Conservation (phyloP, 2,113 vertebrate species). For the Odocoileus virginianus region DNA sequence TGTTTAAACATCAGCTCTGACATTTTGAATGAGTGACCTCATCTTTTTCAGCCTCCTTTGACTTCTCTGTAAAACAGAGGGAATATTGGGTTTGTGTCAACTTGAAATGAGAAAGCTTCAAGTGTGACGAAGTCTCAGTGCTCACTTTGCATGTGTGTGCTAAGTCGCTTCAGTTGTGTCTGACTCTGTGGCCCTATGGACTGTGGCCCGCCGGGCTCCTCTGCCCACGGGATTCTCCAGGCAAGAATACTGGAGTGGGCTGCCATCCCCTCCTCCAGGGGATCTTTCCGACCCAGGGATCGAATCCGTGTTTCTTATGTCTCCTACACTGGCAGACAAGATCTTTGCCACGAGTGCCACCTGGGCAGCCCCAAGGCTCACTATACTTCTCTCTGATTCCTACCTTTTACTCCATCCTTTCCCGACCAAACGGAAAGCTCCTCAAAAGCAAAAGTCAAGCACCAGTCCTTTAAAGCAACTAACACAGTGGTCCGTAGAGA, state of each 20-base stretch:
- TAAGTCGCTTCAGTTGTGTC: background rate
- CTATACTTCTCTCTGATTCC: background rate
- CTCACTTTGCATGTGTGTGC: background rate
- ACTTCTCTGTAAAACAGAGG: background rate
- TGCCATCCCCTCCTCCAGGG: background rate
- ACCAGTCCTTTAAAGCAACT: background rate
- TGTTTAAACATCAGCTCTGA: background rate
- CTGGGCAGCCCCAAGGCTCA: background rate
- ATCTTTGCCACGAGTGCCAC: background rate
- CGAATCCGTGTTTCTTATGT: background rate
- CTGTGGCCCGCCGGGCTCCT: background rate
- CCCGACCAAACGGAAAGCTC: background rate
- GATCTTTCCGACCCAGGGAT: background rate
- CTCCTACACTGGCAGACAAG: background rate
- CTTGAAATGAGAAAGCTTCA: background rate
- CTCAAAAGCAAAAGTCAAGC: background rate
- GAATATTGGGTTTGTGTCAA: background rate
- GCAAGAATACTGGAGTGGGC: background rate
- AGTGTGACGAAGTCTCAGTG: background rate
- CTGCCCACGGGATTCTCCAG: background rate
- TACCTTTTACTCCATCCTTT: background rate
- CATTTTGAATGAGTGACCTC: background rate
- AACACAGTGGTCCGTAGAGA: background rate
- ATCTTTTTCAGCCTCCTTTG: background rate
- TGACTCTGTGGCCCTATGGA: background rate